A percentile compares a stretch with the other conserved stretches of the same genome.
These are phyloP conservation scores for Nycticryphes semicollaris DNA, from an alignment of 2,113 vertebrate species.

Conservation along the genomic window DNA sequence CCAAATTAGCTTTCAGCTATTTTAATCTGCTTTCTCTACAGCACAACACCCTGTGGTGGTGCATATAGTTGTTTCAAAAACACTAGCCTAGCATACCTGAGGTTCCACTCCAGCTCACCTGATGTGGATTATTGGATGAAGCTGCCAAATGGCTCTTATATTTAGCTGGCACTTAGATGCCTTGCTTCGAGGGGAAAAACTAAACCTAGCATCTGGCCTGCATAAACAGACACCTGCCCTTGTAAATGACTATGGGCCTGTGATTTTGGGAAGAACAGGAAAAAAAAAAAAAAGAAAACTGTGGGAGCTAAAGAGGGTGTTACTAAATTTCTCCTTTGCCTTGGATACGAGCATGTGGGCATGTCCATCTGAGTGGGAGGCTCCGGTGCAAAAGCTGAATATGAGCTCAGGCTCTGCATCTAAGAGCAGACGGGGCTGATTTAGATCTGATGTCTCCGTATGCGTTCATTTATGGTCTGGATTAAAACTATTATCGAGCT, in stretches of 20 bases:
- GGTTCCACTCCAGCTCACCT: not conserved
- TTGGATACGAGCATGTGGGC: not conserved
- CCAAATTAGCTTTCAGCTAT: not conserved
- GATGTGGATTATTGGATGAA: not conserved
- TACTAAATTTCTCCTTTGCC: not conserved
- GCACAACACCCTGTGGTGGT: not conserved
- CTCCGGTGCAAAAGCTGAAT: not conserved
- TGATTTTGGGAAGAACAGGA: not conserved
- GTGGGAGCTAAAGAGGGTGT: not conserved
- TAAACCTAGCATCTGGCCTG: slow-evolving; percentile 2
- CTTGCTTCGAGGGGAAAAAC: not conserved
- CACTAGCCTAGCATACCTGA: not conserved
- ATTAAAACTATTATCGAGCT: not conserved
- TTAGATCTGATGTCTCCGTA: not conserved
- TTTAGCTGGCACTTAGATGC: not conserved
- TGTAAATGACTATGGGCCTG: not conserved
- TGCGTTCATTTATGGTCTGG: not conserved
- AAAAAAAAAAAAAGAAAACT: not conserved
- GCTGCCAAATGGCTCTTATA: not conserved
- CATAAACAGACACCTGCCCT: not conserved
- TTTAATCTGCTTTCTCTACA: not conserved
- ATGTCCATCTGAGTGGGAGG: not conserved
- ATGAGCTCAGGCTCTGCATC: not conserved
- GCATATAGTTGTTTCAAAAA: not conserved
- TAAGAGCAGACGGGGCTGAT: not conserved